phyloP scores from a whole-genome alignment of 2,797 vertebrate species.

The Platyrinchus mystaceus region DNA sequence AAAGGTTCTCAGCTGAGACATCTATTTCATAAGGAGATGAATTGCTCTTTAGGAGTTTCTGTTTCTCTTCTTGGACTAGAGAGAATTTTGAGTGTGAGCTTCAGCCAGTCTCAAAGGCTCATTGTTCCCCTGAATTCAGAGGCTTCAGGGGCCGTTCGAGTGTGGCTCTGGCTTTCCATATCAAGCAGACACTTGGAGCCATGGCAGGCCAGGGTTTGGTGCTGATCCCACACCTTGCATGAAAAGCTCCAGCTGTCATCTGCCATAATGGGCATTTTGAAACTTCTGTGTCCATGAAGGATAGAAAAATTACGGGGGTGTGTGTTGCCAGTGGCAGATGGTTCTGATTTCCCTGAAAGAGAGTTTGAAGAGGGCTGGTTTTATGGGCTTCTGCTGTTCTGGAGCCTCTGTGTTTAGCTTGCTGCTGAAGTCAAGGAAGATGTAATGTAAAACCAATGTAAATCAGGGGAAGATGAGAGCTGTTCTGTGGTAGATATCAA shows the following conservation, averaged over 20 bases:
- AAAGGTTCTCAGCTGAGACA: background rate
- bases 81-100: background rate
- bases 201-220: background rate
- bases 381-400: background rate
- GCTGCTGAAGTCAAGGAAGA: background rate
- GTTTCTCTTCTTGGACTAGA: background rate
- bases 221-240: background rate
- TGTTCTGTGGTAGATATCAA: background rate
- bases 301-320: background rate
- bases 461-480: background rate
- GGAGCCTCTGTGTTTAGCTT: background rate
- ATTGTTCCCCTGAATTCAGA: slow-evolving; percentile 10
- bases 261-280: background rate
- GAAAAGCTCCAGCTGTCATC: background rate
- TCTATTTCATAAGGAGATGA: background rate
- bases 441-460: background rate
- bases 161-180: background rate
- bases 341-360: background rate
- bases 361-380: background rate
- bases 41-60: background rate
- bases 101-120: slow-evolving; percentile 15
- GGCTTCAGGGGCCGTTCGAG: background rate
- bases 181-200: background rate
- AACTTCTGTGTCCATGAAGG: background rate
- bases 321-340: background rate